Base-by-base conservation (phyloP, 2,888 invertebrate genomes). In the Tetragonisca angustula region DNA sequence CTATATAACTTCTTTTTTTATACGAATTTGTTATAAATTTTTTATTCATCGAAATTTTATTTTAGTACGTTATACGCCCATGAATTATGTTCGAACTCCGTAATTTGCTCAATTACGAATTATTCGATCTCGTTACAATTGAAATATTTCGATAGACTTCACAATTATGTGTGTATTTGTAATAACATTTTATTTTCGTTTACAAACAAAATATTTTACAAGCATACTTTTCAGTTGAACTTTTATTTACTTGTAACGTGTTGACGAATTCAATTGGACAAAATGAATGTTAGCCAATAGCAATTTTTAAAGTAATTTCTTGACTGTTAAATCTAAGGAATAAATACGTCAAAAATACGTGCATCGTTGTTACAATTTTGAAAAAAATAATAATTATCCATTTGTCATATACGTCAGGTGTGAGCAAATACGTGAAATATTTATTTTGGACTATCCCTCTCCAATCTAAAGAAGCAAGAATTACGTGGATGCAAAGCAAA, bases 321-420 rank as follows among this genome's bases (percentile, higher is more conserved):
- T 27, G 24, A 52, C 11, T 4, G 27, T 21, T 43, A 67, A 19
- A 43, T 56, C 5, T 43, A 9, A 4, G 24, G 54, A 43, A 21
- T 43, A n/a, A 56, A 15, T 56, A 21, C 6, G 15, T 61, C 27
- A 59, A 49, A 52, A 52, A 21, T 5, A 56, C 21, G 13, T 69
- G 11, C 13, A 52, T 21, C 6, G 54, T 43, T 73, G 27, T 59
- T 62, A 21, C 11, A 76, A 76, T 32, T 67, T 27, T 24, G 1
- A 19, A 19, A n/a, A 61, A 36, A 61, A 69, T 24, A 19, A 36
- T 74, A 11, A 36, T 36, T 43, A 65, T n/a, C 2, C 52, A 24
- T 54, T n/a, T 64, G 2, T 78, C 13, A 65, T 73, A 78, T 81
- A 86, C 86, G 79, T 87, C 79, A 79, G 65, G 65, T 54, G 62